These are phyloP conservation scores for Tauraco hartlaubi DNA, from an alignment of 2,797 vertebrate species.

Conservation along the genomic window DNA sequence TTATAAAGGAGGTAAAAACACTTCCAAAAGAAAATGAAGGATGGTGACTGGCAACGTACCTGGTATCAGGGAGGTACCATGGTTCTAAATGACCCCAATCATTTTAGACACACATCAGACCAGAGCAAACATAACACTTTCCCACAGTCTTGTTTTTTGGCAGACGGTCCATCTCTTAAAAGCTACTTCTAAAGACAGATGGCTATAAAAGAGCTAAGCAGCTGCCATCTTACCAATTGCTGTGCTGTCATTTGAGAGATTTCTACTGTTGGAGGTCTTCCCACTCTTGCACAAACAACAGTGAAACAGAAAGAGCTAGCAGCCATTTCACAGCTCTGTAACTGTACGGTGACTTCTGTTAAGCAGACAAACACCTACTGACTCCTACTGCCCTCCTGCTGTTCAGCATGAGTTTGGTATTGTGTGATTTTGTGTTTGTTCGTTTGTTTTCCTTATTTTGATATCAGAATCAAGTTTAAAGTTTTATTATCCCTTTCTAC, in stretches of 20 bases:
- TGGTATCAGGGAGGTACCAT: background rate
- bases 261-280: constrained; percentile 43
- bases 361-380: constrained; percentile 3
- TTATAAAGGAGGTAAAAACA: background rate
- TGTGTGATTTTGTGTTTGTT: background rate
- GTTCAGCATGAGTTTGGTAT: background rate
- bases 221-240: constrained; percentile 60
- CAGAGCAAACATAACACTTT: constrained; percentile 6
- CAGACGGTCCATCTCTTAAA: constrained; percentile 5
- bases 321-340: constrained; percentile 34
- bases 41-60: background rate
- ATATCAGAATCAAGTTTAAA: constrained; percentile 10
- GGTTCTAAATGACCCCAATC: background rate
- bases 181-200: constrained; percentile 61
- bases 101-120: background rate
- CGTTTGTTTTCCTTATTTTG: background rate
- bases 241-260: constrained; percentile 34
- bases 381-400: background rate
- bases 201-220: constrained; percentile 46
- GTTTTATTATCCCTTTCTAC: background rate
- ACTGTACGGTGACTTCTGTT: background rate
- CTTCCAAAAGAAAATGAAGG: background rate
- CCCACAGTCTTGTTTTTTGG: constrained; percentile 25
- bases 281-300: constrained; percentile 40
- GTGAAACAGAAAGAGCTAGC: constrained; percentile 21